Conservation (phyloP, 2,888 invertebrate genomes). For the Kuschelorhynchus macadamiae region DNA sequence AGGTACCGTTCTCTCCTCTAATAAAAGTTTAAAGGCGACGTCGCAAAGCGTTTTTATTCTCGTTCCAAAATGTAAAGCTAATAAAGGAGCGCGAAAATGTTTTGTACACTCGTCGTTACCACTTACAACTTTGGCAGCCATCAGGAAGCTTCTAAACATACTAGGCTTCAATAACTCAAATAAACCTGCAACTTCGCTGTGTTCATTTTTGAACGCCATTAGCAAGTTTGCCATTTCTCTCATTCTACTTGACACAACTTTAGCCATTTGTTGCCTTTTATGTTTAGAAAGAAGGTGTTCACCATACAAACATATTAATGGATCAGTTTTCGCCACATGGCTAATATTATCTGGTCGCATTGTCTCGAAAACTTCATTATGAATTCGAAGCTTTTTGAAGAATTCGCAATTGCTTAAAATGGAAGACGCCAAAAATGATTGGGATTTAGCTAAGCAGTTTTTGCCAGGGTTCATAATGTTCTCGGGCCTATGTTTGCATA, state of each 20-base stretch:
- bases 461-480: constrained; percentile 25
- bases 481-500: constrained; percentile 40
- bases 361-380: constrained; percentile 49
- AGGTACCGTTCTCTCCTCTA: constrained; percentile 39
- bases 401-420: constrained; percentile 32
- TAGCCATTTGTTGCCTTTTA: constrained; percentile 51
- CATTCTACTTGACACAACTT: constrained; percentile 51
- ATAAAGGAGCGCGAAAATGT: constrained; percentile 46
- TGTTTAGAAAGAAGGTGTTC: constrained; percentile 50
- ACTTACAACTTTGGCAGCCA: constrained; percentile 44
- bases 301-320: constrained; percentile 52
- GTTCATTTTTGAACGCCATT: constrained; percentile 34
- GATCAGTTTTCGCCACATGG: constrained; percentile 48
- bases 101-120: constrained; percentile 44
- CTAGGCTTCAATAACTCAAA: constrained; percentile 48
- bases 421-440: constrained; percentile 44
- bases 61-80: constrained; percentile 51
- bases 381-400: constrained; percentile 43
- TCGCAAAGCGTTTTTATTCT: constrained; percentile 48
- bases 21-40: constrained; percentile 46
- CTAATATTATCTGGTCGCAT: constrained; percentile 54
- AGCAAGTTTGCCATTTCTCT: constrained; percentile 51
- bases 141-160: constrained; percentile 35
- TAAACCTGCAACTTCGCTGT: constrained; percentile 25
- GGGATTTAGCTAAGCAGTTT: constrained; percentile 42